Conservation (phyloP, 2,113 vertebrate species). For the Rattus rattus region DNA sequence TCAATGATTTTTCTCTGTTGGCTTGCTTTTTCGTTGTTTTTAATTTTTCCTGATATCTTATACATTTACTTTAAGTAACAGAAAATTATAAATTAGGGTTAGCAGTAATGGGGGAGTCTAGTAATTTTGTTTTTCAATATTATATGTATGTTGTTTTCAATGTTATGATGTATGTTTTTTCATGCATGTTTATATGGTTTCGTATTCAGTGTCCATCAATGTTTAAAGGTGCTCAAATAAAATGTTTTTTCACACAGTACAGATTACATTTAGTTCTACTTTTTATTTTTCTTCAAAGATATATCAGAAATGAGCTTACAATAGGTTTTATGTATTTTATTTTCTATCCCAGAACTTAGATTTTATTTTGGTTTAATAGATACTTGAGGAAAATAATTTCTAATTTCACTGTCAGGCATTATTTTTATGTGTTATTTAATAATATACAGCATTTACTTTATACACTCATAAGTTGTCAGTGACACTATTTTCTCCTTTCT, state of each 20-base stretch:
- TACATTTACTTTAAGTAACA: too few relatives aligned
- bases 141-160: neutral
- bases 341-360: neutral
- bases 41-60: too few relatives aligned
- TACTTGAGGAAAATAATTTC: neutral
- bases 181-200: neutral
- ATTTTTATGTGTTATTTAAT: neutral
- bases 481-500: neutral
- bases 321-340: neutral
- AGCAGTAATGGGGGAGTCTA: too few relatives aligned
- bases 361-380: neutral
- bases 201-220: neutral
- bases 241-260: neutral
- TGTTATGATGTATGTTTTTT: too few relatives aligned
- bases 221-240: neutral
- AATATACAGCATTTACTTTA: neutral
- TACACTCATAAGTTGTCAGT: neutral
- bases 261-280: neutral
- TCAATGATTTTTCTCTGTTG: too few relatives aligned
- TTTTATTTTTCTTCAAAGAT: neutral
- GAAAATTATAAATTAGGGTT: too few relatives aligned
- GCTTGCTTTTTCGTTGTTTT: too few relatives aligned
- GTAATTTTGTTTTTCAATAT: neutral
- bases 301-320: neutral
- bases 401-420: neutral